Conservation (phyloP, 1,140 invertebrate genomes). For the Brachionus plicatilis region DNA sequence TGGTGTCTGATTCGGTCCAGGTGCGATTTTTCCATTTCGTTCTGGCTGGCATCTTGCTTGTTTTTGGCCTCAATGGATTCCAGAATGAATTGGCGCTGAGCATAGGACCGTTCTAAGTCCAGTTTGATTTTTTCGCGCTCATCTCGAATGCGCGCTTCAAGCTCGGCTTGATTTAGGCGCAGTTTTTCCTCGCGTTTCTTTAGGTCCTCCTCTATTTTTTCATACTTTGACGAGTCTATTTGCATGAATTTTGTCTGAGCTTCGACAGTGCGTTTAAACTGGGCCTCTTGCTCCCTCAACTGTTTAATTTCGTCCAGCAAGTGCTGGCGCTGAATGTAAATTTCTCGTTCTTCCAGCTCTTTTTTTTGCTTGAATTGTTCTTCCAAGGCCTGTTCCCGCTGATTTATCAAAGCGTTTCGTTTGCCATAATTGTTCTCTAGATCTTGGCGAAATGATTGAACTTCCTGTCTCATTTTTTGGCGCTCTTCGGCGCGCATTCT, state of each 20-base stretch:
- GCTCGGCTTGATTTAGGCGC: background rate
- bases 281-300: slow-evolving; percentile 28
- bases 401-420: background rate
- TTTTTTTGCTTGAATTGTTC: slow-evolving; percentile 24
- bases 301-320: slow-evolving; percentile 32
- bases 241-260: background rate
- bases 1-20: background rate
- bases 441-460: background rate
- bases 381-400: background rate
- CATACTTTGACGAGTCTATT: background rate
- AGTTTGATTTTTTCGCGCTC: slow-evolving; percentile 29
- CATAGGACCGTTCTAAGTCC: slow-evolving; percentile 23
- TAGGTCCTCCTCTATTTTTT: slow-evolving; percentile 9
- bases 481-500: slow-evolving; percentile 20
- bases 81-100: slow-evolving; percentile 24
- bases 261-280: background rate
- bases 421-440: background rate
- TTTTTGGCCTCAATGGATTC: slow-evolving; percentile 35
- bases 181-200: slow-evolving; percentile 5
- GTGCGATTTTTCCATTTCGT: slow-evolving; percentile 33
- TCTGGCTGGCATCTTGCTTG: slow-evolving; percentile 14
- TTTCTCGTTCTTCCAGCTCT: slow-evolving; percentile 20
- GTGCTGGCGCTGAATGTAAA: slow-evolving; percentile 16
- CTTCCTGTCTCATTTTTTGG: slow-evolving; percentile 6
- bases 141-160: background rate